Conservation (phyloP, 2,797 vertebrate genomes). For the Sebastes nivosus region DNA sequence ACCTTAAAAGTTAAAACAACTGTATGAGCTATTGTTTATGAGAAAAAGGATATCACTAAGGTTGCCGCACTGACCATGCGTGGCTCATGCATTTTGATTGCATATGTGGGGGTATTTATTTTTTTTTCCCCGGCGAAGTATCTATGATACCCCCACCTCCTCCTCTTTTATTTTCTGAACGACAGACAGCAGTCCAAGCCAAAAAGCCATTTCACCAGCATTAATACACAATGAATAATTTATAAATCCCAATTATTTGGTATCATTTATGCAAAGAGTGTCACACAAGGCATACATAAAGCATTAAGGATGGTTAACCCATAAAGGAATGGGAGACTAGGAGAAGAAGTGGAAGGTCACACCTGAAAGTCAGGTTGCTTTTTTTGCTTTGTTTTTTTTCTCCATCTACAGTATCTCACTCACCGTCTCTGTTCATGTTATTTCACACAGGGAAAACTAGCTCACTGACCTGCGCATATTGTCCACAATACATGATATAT, state of each 20-base stretch:
- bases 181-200: constrained; percentile 85
- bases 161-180: constrained; percentile 84
- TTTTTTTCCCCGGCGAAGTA: constrained; percentile 71
- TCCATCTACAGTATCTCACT: constrained; percentile 37
- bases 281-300: constrained; percentile 98
- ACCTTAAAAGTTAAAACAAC: not conserved
- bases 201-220: constrained; percentile 95
- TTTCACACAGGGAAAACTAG: constrained; percentile 40
- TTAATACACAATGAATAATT: constrained; percentile 99
- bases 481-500: constrained; percentile 18
- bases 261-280: constrained; percentile 99
- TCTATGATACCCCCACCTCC: constrained; percentile 80
- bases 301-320: constrained; percentile 95
- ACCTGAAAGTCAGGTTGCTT: constrained; percentile 77
- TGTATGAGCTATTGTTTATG: constrained; percentile 38
- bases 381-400: constrained; percentile 34
- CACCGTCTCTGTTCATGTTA: constrained; percentile 37
- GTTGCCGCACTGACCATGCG: constrained; percentile 60
- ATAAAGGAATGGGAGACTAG: constrained; percentile 86
- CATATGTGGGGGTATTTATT: constrained; percentile 74
- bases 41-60: constrained; percentile 41
- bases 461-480: constrained; percentile 38
- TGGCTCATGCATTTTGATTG: constrained; percentile 83
- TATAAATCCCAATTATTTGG: constrained; percentile 99
- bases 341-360: constrained; percentile 82